These are phyloP conservation scores for Leucopsar rothschildi DNA, from an alignment of 2,113 vertebrate genomes.

Conservation along the genomic window DNA sequence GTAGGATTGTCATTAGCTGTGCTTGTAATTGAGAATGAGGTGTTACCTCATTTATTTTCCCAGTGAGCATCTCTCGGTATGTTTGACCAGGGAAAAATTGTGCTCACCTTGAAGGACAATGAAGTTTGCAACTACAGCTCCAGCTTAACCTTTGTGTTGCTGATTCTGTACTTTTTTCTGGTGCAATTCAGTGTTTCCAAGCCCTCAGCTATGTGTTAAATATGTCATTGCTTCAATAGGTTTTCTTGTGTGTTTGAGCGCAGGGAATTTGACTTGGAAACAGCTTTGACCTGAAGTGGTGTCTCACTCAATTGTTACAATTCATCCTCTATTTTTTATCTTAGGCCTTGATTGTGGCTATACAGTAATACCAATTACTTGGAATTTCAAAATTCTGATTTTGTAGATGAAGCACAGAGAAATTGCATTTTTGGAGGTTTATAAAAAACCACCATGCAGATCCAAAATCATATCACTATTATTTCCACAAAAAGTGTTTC, in stretches of 20 bases:
- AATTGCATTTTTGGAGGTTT: accelerated
- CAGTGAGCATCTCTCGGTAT: neutral
- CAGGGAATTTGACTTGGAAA: neutral
- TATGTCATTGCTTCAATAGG: neutral
- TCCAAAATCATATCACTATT: neutral
- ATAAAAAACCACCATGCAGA: neutral
- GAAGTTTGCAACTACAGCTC: neutral
- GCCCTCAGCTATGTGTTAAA: neutral
- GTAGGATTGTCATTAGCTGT: neutral
- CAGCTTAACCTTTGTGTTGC: neutral
- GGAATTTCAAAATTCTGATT: neutral
- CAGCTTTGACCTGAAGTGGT: neutral
- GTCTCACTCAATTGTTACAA: neutral
- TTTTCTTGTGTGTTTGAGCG: neutral
- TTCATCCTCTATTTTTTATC: neutral
- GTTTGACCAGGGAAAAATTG: neutral
- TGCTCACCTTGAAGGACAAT: conserved; percentile 1
- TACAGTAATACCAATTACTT: neutral
- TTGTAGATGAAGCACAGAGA: neutral
- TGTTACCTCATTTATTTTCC: conserved; percentile 30
- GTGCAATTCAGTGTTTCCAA: neutral
- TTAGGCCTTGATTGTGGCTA: neutral
- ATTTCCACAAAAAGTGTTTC: neutral
- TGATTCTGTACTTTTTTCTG: neutral
- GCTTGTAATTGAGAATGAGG: neutral